A percentile compares a stretch with the other conserved stretches of the same genome.
These are phyloP conservation scores for Oostethus manadensis DNA, from an alignment of 2,113 vertebrate species.

Conservation along the genomic window DNA sequence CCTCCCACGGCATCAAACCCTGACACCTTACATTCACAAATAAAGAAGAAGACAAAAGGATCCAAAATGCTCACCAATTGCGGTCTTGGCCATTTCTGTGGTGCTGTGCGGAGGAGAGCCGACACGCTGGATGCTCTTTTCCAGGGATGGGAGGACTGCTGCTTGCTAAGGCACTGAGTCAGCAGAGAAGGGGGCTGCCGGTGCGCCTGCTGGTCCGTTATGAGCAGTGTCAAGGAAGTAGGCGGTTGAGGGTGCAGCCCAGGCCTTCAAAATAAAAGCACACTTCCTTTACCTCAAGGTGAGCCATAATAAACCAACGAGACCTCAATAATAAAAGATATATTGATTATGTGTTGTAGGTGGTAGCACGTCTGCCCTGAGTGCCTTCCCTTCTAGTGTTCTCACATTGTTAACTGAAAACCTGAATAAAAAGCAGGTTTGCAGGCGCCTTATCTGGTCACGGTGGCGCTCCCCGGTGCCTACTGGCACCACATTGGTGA, in stretches of 20 bases:
- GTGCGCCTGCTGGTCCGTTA: conserved; percentile 57
- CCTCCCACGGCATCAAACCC: conserved; percentile 33
- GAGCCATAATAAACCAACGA: neutral
- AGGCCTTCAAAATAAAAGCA: conserved; percentile 41
- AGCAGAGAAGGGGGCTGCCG: conserved; percentile 65
- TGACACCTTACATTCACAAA: conserved; percentile 5
- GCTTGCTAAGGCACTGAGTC: conserved; percentile 79
- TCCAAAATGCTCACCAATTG: conserved; percentile 68
- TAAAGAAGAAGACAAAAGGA: neutral
- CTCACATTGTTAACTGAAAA: too few relatives aligned
- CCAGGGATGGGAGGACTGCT: conserved; percentile 58
- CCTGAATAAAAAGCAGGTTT: too few relatives aligned
- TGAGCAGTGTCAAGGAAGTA: conserved; percentile 40
- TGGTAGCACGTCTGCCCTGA: too few relatives aligned
- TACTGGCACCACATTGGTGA: too few relatives aligned
- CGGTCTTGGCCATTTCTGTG: conserved; percentile 73
- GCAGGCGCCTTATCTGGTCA: too few relatives aligned
- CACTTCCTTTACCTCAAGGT: neutral
- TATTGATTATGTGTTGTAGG: too few relatives aligned
- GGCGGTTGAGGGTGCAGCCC: neutral
- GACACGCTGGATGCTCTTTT: conserved; percentile 55
- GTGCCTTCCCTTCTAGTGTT: too few relatives aligned
- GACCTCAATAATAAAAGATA: too few relatives aligned
- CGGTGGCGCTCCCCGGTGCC: too few relatives aligned
- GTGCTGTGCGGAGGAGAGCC: conserved; percentile 39